Conservation (phyloP, 30 jellyfish, hydroid and myxozoan species). For the Mastigias papua region DNA sequence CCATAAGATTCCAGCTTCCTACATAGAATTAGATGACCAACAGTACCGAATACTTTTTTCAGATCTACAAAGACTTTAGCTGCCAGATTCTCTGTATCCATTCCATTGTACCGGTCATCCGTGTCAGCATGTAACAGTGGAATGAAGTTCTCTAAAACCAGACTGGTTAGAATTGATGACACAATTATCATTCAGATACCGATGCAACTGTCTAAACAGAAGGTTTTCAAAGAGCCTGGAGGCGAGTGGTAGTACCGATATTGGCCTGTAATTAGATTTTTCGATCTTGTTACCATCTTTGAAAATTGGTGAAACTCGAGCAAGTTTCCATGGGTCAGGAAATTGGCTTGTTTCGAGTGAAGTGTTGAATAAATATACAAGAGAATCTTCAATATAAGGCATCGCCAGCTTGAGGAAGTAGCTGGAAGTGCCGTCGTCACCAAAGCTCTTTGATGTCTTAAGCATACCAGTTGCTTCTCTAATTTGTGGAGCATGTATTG, state of each 20-base stretch:
- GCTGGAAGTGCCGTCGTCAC: conserved; percentile 1
- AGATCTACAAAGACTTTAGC: too few relatives aligned
- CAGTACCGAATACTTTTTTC: too few relatives aligned
- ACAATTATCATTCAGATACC: not conserved
- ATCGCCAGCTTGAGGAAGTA: conserved; percentile 12
- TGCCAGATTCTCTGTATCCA: too few relatives aligned
- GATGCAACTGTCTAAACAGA: not conserved
- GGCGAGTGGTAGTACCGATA: not conserved
- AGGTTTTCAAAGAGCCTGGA: not conserved
- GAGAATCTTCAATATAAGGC: conserved; percentile 10
- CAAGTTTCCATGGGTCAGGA: not conserved
- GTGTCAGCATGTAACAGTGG: not conserved
- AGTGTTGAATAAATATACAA: not conserved
- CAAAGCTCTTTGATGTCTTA: conserved; percentile 1
- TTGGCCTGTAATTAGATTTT: not conserved
- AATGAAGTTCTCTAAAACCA: not conserved
- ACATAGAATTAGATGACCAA: too few relatives aligned
- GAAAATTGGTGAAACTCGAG: not conserved
- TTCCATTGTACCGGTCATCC: too few relatives aligned
- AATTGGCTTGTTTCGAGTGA: not conserved
- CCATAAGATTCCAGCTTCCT: too few relatives aligned
- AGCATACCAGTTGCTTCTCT: conserved; percentile 6
- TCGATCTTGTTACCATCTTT: not conserved
- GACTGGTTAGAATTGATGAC: not conserved
- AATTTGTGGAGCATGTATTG: conserved; percentile 1